These are phyloP conservation scores for Yasuhikotakia modesta DNA, from an alignment of 2,797 vertebrate genomes.

Conservation along the genomic window DNA sequence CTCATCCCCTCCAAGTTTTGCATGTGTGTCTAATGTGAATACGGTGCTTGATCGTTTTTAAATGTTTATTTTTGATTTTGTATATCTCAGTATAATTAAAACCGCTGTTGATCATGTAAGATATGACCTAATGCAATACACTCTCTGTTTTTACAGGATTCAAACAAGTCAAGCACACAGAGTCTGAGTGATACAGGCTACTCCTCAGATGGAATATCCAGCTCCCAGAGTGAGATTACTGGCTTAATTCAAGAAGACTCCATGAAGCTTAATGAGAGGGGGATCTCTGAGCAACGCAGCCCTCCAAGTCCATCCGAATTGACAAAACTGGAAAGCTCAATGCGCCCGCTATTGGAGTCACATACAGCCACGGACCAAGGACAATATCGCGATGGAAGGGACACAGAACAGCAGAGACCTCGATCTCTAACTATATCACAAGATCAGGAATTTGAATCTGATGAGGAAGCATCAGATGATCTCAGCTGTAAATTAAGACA, in stretches of 20 bases:
- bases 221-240: constrained; percentile 94
- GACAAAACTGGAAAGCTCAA: constrained; percentile 90
- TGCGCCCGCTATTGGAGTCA: constrained; percentile 88
- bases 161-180: constrained; percentile 90
- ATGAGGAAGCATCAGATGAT: constrained; percentile 93
- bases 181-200: constrained; percentile 98
- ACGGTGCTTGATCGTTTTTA: background rate
- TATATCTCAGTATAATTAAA: background rate
- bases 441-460: constrained; percentile 84
- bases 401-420: constrained; percentile 84
- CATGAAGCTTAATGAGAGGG: constrained; percentile 87
- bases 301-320: constrained; percentile 90
- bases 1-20: constrained; percentile 17
- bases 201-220: constrained; percentile 95
- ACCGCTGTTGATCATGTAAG: background rate
- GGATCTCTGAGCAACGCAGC: constrained; percentile 74
- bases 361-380: constrained; percentile 68
- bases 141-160: constrained; percentile 77
- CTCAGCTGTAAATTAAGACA: constrained; percentile 95
- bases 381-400: constrained; percentile 65
- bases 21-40: constrained; percentile 31
- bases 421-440: constrained; percentile 91
- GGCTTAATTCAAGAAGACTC: constrained; percentile 90
- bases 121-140: constrained; percentile 2
- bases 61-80: constrained; percentile 11